Conservation (phyloP, 2,888 invertebrate genomes). For the Mesochorus sp. region DNA sequence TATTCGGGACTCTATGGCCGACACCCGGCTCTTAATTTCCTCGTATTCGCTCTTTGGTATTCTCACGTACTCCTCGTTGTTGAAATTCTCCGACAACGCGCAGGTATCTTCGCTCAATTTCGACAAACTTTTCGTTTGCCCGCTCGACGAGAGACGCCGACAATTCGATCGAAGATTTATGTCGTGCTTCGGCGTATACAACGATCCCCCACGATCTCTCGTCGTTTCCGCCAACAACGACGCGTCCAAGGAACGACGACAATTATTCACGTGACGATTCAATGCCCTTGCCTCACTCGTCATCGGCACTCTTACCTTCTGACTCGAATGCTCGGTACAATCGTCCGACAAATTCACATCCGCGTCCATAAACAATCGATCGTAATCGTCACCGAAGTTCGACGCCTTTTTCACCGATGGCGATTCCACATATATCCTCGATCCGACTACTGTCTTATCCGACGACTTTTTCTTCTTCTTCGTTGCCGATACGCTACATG, state of each 20-base stretch:
- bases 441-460: constrained; percentile 64
- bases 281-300: constrained; percentile 33
- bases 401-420: constrained; percentile 66
- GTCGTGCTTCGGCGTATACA: constrained; percentile 29
- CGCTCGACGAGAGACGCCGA: constrained; percentile 37
- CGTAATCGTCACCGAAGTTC: constrained; percentile 68
- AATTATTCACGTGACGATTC: constrained; percentile 52
- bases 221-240: constrained; percentile 17
- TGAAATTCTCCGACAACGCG: background rate
- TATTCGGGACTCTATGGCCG: constrained; percentile 88
- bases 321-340: constrained; percentile 67
- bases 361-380: constrained; percentile 76
- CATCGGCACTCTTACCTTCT: constrained; percentile 12
- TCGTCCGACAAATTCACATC: constrained; percentile 78
- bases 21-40: constrained; percentile 89
- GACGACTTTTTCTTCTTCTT: too few relatives aligned
- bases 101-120: constrained; percentile 10
- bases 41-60: constrained; percentile 90
- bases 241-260: constrained; percentile 63
- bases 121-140: background rate
- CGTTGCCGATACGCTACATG: constrained; percentile 78
- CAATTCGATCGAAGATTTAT: constrained; percentile 47
- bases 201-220: constrained; percentile 6
- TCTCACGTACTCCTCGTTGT: constrained; percentile 86
- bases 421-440: constrained; percentile 65